phyloP scores from a whole-genome alignment of 2,797 vertebrate genomes.

The Rhinatrema bivittatum region DNA sequence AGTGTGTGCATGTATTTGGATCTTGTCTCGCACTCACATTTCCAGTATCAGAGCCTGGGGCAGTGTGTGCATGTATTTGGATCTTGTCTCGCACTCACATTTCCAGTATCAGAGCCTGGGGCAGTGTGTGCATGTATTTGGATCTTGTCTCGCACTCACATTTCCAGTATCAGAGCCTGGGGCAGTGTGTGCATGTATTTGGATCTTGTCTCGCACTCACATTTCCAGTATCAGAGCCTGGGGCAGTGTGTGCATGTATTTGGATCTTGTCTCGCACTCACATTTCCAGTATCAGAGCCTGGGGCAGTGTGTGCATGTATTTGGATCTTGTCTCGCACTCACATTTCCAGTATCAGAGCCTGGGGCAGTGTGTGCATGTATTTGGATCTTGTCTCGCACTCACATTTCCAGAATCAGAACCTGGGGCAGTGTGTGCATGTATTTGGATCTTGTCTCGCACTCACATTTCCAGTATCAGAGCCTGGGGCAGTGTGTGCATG shows the following conservation, averaged over 20 bases:
- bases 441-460: neutral
- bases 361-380: neutral
- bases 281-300: neutral
- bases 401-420: neutral
- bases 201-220: neutral
- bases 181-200: constrained; percentile 1
- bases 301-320: neutral
- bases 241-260: constrained; percentile 1
- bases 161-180: neutral
- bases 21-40: neutral
- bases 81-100: neutral
- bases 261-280: neutral
- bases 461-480: neutral
- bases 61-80: neutral
- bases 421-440: neutral
- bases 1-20: neutral
- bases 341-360: neutral
- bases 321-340: neutral
- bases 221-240: neutral
- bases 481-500: neutral
- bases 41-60: neutral
- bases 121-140: neutral
- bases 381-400: neutral
- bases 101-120: neutral
- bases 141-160: neutral